Percentiles rank a stretch among this genome's conserved stretches.
These are phyloP conservation scores for Drosophila sordidula DNA, from an alignment of 2,888 invertebrate species.

Conservation along the genomic window DNA sequence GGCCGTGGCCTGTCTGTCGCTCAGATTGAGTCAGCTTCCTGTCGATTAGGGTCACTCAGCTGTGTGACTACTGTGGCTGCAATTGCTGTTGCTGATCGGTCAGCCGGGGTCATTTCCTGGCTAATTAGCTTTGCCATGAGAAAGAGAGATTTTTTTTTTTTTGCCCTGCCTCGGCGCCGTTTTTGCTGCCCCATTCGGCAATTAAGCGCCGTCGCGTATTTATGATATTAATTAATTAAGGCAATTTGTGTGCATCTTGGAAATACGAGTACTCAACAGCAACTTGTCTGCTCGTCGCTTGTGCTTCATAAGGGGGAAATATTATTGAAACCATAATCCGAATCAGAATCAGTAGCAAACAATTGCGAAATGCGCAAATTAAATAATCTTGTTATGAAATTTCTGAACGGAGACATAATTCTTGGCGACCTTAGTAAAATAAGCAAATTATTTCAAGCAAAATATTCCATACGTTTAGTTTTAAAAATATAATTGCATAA, in stretches of 20 bases:
- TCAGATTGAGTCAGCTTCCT: conserved; percentile 80
- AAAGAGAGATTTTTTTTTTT: conserved; percentile 10
- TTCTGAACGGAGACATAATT: neutral
- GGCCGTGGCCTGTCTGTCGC: conserved; percentile 45
- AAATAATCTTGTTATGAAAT: conserved; percentile 14
- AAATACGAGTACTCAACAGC: conserved; percentile 43
- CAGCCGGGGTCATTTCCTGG: conserved; percentile 83
- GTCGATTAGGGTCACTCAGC: conserved; percentile 80
- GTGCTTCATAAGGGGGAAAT: conserved; percentile 2
- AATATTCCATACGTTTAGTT: neutral
- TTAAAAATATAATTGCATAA: no score
- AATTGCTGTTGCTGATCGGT: conserved; percentile 58
- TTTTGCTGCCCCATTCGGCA: conserved; percentile 52
- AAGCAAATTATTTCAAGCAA: neutral
- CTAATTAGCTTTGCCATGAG: conserved; percentile 80
- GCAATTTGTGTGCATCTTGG: conserved; percentile 70
- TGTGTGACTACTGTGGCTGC: conserved; percentile 51
- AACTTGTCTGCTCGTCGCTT: conserved; percentile 19
- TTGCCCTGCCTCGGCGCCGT: conserved; percentile 10
- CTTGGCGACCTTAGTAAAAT: neutral
- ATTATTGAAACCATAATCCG: conserved; percentile 11
- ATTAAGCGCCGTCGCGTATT: conserved; percentile 78
- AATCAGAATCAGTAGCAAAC: conserved; percentile 1
- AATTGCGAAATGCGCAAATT: conserved; percentile 11
- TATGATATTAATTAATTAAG: conserved; percentile 81